A percentile compares a stretch with the other conserved stretches of the same genome.
phyloP scores from a whole-genome alignment of 2,113 vertebrate species.

The Entelurus aequoreus region DNA sequence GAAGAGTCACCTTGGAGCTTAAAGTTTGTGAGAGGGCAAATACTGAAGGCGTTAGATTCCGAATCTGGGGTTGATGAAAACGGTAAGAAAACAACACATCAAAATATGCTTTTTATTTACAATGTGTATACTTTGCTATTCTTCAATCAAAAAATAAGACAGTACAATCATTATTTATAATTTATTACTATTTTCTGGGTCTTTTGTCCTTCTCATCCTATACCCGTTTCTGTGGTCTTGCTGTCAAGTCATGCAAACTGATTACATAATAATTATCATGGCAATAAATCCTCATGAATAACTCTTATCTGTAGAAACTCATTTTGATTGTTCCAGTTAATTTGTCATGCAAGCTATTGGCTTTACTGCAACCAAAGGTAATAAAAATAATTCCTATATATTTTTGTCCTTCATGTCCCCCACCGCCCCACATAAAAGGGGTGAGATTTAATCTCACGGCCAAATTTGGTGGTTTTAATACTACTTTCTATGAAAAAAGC shows the following conservation, averaged over 20 bases:
- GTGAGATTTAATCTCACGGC: constrained; percentile 57
- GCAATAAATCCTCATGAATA: constrained; percentile 3
- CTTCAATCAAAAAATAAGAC: background rate
- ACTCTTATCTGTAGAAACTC: background rate
- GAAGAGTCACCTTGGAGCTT: constrained; percentile 67
- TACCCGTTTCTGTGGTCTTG: background rate
- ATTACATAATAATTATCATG: background rate
- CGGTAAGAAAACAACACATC: constrained; percentile 9
- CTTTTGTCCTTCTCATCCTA: too few species aligned
- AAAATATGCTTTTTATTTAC: background rate
- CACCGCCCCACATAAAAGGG: constrained; percentile 20
- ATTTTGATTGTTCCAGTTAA: background rate
- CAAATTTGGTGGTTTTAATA: constrained; percentile 65
- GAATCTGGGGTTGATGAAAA: constrained; percentile 54
- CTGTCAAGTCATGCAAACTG: constrained; percentile 3
- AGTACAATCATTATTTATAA: background rate
- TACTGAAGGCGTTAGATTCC: constrained; percentile 62
- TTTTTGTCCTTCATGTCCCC: constrained; percentile 7
- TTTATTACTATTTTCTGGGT: background rate
- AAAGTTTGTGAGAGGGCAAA: constrained; percentile 56
- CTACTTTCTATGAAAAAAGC: constrained; percentile 60
- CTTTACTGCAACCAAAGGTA: background rate
- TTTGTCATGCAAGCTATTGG: background rate
- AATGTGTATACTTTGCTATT: background rate
- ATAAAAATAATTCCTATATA: background rate